Evolutionary conservation across 2,888 invertebrate genomes (phyloP).

Genomic region (Agrilus mali): DNA sequence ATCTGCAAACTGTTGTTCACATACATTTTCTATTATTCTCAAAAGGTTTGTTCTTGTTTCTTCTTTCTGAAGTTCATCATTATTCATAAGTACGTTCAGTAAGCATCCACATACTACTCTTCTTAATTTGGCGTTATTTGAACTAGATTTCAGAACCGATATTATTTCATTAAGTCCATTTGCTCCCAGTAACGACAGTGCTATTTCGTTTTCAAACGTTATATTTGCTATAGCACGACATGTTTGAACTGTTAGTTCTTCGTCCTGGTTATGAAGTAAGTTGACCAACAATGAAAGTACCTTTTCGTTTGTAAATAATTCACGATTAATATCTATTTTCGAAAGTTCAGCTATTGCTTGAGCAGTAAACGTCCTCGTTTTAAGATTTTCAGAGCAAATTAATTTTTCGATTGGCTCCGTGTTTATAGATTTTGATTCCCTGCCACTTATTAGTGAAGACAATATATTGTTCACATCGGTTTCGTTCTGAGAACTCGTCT

Average conservation of each 20-base stretch:
- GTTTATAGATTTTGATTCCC: too few relatives aligned
- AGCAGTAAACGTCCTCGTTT: slow-evolving; percentile 36
- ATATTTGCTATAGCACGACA: slow-evolving; percentile 80
- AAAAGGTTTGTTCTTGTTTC: slow-evolving; percentile 43
- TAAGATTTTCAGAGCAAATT: too few relatives aligned
- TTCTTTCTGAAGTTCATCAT: slow-evolving; percentile 50
- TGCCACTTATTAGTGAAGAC: too few relatives aligned
- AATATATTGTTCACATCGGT: too few relatives aligned
- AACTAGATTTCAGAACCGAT: slow-evolving; percentile 18
- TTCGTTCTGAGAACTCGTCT: too few relatives aligned
- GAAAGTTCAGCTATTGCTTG: slow-evolving; percentile 72
- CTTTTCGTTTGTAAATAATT: slow-evolving; percentile 50
- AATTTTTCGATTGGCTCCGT: too few relatives aligned
- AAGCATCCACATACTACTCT: slow-evolving; percentile 62
- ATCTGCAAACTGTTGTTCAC: slow-evolving; percentile 37
- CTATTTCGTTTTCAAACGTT: slow-evolving; percentile 73
- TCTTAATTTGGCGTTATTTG: slow-evolving; percentile 19
- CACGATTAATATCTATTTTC: slow-evolving; percentile 63
- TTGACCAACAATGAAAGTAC: slow-evolving; percentile 46
- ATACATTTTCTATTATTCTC: slow-evolving; percentile 39
- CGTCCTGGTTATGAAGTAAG: slow-evolving; percentile 41
- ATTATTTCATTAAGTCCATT: slow-evolving; percentile 24
- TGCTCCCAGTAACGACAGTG: slow-evolving; percentile 38
- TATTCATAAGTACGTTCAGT: slow-evolving; percentile 67
- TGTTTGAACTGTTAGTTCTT: slow-evolving; percentile 49